phyloP scores from a whole-genome alignment of 53 echinoderm and acorn worm genomes.

The Glandiceps talaboti region DNA sequence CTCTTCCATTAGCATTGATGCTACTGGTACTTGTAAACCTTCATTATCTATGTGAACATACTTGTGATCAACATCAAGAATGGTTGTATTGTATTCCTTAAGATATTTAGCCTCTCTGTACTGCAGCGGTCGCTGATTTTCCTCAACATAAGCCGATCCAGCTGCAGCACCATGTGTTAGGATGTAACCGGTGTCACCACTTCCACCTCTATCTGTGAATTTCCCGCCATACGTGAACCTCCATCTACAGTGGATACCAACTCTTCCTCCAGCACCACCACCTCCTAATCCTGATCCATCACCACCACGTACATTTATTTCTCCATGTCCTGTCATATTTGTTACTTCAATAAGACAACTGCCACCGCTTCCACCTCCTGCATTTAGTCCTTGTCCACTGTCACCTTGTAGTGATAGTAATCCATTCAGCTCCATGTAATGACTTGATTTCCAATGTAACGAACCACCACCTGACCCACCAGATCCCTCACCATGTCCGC shows the following conservation, averaged over 20 bases:
- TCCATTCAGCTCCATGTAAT: slow-evolving; percentile 71
- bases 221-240: slow-evolving; percentile 74
- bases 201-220: slow-evolving; percentile 65
- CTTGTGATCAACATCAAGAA: slow-evolving; percentile 76
- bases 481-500: slow-evolving; percentile 53
- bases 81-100: slow-evolving; percentile 50
- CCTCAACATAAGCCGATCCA: slow-evolving; percentile 74
- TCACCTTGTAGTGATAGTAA: slow-evolving; percentile 46
- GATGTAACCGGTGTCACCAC: slow-evolving; percentile 20
- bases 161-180: slow-evolving; percentile 65
- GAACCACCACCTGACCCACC: slow-evolving; percentile 81
- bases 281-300: slow-evolving; percentile 54
- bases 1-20: slow-evolving; percentile 63
- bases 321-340: slow-evolving; percentile 89
- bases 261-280: slow-evolving; percentile 77
- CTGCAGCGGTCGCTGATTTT: slow-evolving; percentile 67
- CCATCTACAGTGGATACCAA: slow-evolving; percentile 80
- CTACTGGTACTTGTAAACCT: slow-evolving; percentile 46
- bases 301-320: slow-evolving; percentile 73
- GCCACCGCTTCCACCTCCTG: slow-evolving; percentile 85
- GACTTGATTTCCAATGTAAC: slow-evolving; percentile 67
- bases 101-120: slow-evolving; percentile 72
- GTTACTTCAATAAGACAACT: slow-evolving; percentile 67
- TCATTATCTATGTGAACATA: slow-evolving; percentile 86
- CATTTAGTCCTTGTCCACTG: slow-evolving; percentile 29